Base-by-base conservation (phyloP, 1,140 invertebrate species). In the Phymorhynchus buccinoides region DNA sequence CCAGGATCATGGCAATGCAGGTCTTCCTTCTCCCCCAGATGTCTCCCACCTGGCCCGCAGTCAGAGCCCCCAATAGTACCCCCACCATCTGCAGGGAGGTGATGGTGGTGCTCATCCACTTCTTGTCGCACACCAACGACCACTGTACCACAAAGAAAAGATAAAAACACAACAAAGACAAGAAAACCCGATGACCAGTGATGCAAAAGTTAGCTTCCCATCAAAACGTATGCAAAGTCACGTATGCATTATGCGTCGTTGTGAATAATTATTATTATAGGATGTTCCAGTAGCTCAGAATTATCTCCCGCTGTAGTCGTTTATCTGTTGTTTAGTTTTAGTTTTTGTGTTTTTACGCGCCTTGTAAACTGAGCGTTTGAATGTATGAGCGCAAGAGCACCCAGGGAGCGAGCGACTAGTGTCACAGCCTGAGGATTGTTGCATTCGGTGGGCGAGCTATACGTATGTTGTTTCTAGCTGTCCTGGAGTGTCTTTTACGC, bases 81-180 rank as follows among this genome's bases (percentile, higher is more conserved):
- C 89, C 89, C 0, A 84, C 84, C 89, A 89, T 89, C 66, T 88
- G 88, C 1, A 89, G 77, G 0, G 86, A 88, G 30, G 85, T 88
- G 66, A 88, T 87, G 71, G 87, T 84, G n/a, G 79, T 75, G n/a
- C 48, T 84, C 4, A 89, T 42, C 82, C 84, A 89, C 14, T 68
- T 68, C 56, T 85, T 30, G 22, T 87, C 84, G 77, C 89, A 89
- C 12, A 89, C 84, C 48, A 89, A 84, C 82, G 86, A 66, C 87
- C 87, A 89, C 89, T 89, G 84, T n/a, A n/a, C 16, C 85, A 89
- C 1, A 71, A 32, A 86, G 22, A 39, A 75, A 75, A n/a, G n/a
- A n/a, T n/a, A n/a, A n/a, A n/a, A n/a, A n/a, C n/a, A n/a, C n/a
- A 56, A 27, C 52, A 14, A 12, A 12, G 27, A 27, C 27, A 27